Conservation (phyloP, 2,888 invertebrate genomes). For the Euproctis similis region DNA sequence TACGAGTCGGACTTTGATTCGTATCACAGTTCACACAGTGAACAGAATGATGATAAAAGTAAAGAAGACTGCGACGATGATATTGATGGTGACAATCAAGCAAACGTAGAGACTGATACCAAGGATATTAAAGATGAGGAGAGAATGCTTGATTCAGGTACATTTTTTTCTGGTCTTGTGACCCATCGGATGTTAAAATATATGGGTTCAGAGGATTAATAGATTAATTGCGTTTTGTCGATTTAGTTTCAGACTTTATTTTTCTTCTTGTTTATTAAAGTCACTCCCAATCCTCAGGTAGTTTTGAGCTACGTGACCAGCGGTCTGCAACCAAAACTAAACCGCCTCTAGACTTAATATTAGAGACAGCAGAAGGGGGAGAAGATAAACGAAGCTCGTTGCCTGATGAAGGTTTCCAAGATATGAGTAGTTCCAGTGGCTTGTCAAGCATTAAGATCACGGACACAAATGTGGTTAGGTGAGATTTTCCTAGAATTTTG, state of each 20-base stretch:
- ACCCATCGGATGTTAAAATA: too few species aligned
- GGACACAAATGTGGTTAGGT: conserved; percentile 47
- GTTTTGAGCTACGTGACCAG: conserved; percentile 53
- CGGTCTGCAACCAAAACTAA: conserved; percentile 39
- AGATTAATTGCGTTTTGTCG: too few species aligned
- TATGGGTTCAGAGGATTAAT: too few species aligned
- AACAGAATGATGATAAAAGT: conserved; percentile 12
- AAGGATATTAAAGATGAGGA: conserved; percentile 54
- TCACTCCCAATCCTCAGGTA: too few species aligned
- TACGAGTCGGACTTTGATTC: conserved; percentile 71
- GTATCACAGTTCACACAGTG: conserved; percentile 40
- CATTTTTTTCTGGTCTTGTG: too few species aligned
- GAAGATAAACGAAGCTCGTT: conserved; percentile 42
- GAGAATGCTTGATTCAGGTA: conserved; percentile 63
- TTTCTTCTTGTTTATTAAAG: too few species aligned
- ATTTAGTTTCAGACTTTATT: too few species aligned
- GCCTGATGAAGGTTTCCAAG: conserved; percentile 63
- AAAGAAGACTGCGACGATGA: conserved; percentile 6
- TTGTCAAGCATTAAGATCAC: conserved; percentile 46
- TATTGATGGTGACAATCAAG: conserved; percentile 5
- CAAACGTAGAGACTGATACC: not conserved
- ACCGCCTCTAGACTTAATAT: conserved; percentile 45
- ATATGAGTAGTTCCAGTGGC: conserved; percentile 54
- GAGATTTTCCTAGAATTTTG: conserved; percentile 7
- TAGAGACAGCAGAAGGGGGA: conserved; percentile 38